These are phyloP conservation scores for Mola mola DNA, from an alignment of 2,113 vertebrate genomes.

Conservation along the genomic window DNA sequence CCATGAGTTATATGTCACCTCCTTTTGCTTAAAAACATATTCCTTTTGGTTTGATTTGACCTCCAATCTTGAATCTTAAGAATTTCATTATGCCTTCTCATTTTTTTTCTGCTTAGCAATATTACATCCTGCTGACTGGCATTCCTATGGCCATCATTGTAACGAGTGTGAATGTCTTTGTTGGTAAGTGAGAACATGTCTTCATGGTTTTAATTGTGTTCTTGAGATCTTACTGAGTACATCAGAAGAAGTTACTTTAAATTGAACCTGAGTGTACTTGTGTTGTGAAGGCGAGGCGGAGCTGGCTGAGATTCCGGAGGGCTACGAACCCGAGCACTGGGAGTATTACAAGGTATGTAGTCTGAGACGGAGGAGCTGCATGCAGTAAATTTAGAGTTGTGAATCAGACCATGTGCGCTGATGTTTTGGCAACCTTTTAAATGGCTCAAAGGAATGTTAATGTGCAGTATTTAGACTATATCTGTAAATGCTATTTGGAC, in stretches of 20 bases:
- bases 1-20: no score
- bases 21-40: no score
- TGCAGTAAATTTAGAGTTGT: no score
- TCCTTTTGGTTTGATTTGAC: neutral
- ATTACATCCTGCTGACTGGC: constrained; percentile 86
- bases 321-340: constrained; percentile 91
- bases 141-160: constrained; percentile 84
- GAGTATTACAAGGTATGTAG: constrained; percentile 90
- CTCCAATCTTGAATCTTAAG: neutral
- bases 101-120: constrained; percentile 79
- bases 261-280: constrained; percentile 10
- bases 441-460: neutral
- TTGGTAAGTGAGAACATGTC: constrained; percentile 83
- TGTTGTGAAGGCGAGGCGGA: constrained; percentile 88
- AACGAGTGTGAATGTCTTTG: constrained; percentile 87
- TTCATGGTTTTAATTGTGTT: neutral
- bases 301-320: constrained; percentile 91
- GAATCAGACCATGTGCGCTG: no score
- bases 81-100: constrained; percentile 5
- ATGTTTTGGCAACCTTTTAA: neutral
- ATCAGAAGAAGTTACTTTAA: neutral
- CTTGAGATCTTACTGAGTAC: neutral
- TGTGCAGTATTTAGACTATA: no score
- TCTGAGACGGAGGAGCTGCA: no score
- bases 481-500: neutral